Evolutionary conservation across 2,113 vertebrate genomes (phyloP).

Genomic region (Bos indicus): DNA sequence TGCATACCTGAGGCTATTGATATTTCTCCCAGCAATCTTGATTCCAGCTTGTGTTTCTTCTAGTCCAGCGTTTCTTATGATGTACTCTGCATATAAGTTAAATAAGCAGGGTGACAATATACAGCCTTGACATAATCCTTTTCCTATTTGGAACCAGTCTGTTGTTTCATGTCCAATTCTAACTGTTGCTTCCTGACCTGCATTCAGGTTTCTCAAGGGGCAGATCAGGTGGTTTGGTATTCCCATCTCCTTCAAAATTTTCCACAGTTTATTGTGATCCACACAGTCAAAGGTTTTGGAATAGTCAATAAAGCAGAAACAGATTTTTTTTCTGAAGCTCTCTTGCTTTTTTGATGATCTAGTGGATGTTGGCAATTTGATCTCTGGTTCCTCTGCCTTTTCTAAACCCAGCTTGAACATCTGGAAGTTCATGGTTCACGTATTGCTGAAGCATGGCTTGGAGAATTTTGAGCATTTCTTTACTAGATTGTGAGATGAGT

Average conservation of each 20-base stretch:
- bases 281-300: neutral
- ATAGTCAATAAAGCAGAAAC: neutral
- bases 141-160: neutral
- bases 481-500: neutral
- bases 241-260: neutral
- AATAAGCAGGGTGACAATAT: neutral
- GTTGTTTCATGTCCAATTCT: neutral
- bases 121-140: neutral
- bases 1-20: neutral
- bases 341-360: neutral
- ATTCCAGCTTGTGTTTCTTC: neutral
- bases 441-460: neutral
- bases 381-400: neutral
- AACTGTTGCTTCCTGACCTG: neutral
- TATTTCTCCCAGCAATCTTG: neutral
- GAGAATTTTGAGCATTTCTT: neutral
- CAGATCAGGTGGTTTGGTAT: neutral
- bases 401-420: neutral
- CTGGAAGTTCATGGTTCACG: neutral
- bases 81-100: neutral
- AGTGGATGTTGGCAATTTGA: neutral
- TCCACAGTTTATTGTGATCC: neutral
- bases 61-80: fast-evolving
- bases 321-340: neutral
- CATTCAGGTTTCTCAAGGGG: neutral